phyloP scores from a whole-genome alignment of 2,113 vertebrate species.

The Tricholaema leucomelas region DNA sequence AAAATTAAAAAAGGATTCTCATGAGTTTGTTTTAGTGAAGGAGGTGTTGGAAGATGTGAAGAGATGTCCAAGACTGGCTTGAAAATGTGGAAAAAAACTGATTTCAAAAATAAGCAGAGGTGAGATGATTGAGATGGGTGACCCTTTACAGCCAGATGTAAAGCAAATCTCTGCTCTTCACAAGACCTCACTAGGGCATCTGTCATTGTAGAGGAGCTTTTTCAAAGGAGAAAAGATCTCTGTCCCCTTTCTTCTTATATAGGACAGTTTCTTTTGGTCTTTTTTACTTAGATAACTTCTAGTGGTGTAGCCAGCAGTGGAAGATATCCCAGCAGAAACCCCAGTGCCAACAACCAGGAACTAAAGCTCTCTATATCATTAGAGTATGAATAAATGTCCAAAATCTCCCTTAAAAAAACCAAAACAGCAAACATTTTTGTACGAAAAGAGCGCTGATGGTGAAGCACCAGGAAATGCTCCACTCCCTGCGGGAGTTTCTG shows the following conservation, averaged over 20 bases:
- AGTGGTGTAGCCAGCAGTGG: neutral
- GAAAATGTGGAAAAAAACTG: neutral
- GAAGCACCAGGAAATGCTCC: constrained; percentile 7
- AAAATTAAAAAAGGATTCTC: neutral
- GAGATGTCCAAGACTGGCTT: neutral
- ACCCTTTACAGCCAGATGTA: neutral
- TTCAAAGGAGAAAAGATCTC: neutral
- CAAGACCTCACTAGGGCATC: neutral
- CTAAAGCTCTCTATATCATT: neutral
- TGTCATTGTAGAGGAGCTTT: neutral
- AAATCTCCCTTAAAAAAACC: constrained; percentile 52
- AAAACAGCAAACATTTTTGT: neutral
- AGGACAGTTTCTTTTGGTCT: neutral
- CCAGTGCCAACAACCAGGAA: neutral
- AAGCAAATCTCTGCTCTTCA: neutral
- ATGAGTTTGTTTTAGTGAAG: neutral
- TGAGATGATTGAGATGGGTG: neutral
- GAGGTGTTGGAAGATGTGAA: neutral
- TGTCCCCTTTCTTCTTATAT: neutral
- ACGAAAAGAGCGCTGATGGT: neutral
- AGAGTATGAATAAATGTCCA: constrained; percentile 36
- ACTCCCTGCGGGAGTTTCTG: neutral
- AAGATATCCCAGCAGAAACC: neutral
- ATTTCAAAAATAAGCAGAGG: neutral
- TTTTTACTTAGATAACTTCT: neutral